These are phyloP conservation scores for Rachycentron canadum DNA, from an alignment of 2,797 vertebrate species.

Conservation along the genomic window DNA sequence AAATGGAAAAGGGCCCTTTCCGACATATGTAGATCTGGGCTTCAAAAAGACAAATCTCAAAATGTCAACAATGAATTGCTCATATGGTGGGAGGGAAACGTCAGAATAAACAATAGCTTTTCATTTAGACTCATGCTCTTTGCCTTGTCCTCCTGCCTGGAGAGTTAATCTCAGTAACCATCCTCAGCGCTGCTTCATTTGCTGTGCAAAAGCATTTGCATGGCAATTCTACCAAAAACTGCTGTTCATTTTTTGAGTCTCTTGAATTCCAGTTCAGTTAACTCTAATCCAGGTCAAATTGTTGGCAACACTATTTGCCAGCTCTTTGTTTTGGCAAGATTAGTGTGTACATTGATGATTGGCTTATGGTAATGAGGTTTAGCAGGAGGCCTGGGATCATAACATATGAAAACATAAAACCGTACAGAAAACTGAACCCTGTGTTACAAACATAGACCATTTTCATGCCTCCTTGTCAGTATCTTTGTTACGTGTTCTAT, in stretches of 20 bases:
- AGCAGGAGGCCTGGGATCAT: constrained; percentile 27
- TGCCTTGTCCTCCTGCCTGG: constrained; percentile 4
- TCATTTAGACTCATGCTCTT: constrained; percentile 2
- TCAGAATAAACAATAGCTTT: not conserved
- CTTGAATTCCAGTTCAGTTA: constrained; percentile 38
- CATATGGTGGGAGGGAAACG: not conserved
- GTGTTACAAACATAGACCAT: constrained; percentile 22
- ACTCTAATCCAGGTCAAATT: constrained; percentile 42
- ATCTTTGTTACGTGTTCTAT: constrained; percentile 13
- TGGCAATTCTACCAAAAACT: constrained; percentile 8
- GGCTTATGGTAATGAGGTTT: constrained; percentile 54
- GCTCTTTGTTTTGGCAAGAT: constrained; percentile 56
- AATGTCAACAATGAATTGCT: constrained; percentile 52
- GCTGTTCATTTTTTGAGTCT: constrained; percentile 16
- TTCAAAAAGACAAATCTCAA: constrained; percentile 40
- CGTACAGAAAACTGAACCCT: constrained; percentile 1
- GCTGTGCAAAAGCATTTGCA: constrained; percentile 16
- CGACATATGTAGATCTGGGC: constrained; percentile 43
- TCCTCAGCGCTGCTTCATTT: constrained; percentile 2
- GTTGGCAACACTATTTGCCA: constrained; percentile 27
- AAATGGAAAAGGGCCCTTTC: constrained; percentile 29
- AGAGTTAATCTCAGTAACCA: constrained; percentile 19
- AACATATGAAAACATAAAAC: constrained; percentile 11
- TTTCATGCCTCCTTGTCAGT: constrained; percentile 9
- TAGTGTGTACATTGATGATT: constrained; percentile 33